A percentile compares a stretch with the other conserved stretches of the same genome.
Evolutionary conservation across 2,797 vertebrate genomes (phyloP).

Genomic region (Poeciliopsis infans): DNA sequence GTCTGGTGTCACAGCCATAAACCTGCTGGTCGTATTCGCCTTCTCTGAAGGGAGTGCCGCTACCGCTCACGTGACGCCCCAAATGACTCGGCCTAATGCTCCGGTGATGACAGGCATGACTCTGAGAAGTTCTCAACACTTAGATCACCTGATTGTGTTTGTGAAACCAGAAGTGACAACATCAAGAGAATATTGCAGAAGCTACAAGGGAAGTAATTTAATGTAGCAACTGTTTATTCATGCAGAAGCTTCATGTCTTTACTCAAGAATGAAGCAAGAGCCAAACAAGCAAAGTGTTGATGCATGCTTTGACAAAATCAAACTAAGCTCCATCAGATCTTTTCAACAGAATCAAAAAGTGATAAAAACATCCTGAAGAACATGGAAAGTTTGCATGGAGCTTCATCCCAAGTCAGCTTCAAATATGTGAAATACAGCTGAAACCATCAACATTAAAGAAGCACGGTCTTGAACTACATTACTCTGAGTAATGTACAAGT

Average conservation of each 20-base stretch:
- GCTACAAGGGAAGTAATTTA: neutral
- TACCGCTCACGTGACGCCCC: slow-evolving; percentile 45
- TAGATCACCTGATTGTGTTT: neutral
- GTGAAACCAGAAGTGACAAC: neutral
- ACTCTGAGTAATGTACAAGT: neutral
- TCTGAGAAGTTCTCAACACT: no score
- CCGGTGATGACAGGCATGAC: slow-evolving; percentile 20
- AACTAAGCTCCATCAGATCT: neutral
- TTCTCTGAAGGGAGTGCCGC: neutral
- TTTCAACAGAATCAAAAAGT: neutral
- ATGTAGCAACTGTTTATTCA: neutral
- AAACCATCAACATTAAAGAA: neutral
- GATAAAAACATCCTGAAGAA: neutral
- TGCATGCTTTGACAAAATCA: neutral
- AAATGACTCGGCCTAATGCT: slow-evolving; percentile 37
- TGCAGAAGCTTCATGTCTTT: neutral
- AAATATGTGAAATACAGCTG: neutral
- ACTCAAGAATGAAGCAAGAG: neutral
- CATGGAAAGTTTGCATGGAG: no score
- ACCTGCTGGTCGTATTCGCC: slow-evolving; percentile 19
- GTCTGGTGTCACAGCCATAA: slow-evolving; percentile 30
- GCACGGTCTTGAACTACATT: neutral
- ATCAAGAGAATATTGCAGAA: neutral
- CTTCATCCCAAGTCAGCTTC: neutral
- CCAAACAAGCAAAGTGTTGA: neutral